phyloP scores from a whole-genome alignment of 2,113 vertebrate species.

The Callorhinus ursinus region DNA sequence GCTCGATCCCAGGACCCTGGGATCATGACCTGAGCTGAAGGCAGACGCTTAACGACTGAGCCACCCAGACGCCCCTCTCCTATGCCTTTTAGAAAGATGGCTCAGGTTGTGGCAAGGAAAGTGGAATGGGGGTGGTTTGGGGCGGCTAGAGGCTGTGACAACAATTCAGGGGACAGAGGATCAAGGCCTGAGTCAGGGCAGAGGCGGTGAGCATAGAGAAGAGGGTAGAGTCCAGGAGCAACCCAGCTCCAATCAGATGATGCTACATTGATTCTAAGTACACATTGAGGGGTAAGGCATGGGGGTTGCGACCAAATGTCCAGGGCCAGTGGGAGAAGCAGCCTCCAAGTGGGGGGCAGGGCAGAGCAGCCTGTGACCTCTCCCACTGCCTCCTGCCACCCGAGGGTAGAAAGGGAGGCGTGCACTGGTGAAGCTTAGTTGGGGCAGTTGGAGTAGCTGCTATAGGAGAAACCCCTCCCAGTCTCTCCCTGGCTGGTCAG shows the following conservation, averaged over 20 bases:
- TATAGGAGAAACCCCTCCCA: constrained; percentile 27
- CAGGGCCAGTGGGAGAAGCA: background rate
- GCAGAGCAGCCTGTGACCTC: background rate
- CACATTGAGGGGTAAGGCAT: background rate
- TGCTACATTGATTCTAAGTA: background rate
- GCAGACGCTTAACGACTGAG: too few species aligned
- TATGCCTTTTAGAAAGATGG: background rate
- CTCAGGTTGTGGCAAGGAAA: background rate
- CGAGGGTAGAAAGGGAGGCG: background rate
- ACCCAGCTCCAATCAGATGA: background rate
- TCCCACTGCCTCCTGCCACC: background rate
- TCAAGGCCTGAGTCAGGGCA: background rate
- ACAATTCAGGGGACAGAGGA: background rate
- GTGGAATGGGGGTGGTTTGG: background rate
- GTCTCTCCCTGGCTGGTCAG: background rate
- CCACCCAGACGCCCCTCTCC: background rate
- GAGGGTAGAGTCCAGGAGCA: background rate
- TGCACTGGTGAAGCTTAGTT: background rate
- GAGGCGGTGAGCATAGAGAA: background rate
- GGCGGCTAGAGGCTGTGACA: background rate
- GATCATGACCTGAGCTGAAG: too few species aligned
- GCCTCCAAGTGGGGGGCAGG: background rate
- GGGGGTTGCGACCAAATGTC: background rate
- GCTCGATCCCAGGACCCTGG: too few species aligned
- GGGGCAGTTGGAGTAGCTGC: constrained; percentile 1